Percentiles rank a stretch among this genome's conserved stretches.
Conservation (phyloP, 2,888 invertebrate genomes). For the Drosophila anomalata region DNA sequence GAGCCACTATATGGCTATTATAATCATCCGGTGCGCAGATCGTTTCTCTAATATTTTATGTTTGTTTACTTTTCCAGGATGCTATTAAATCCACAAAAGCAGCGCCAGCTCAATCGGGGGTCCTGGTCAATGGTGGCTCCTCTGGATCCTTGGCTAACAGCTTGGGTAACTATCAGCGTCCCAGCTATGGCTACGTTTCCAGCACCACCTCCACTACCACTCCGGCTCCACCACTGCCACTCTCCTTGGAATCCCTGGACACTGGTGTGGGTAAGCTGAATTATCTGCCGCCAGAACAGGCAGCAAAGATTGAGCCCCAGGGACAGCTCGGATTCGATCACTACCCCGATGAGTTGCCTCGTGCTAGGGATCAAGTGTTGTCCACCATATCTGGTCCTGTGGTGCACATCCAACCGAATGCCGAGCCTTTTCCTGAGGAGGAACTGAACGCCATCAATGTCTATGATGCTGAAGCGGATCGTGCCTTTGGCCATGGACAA, state of each 20-base stretch:
- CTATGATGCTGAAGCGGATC: conserved; percentile 67
- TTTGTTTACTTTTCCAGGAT: conserved; percentile 84
- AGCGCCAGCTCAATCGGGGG: conserved; percentile 88
- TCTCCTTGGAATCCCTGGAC: conserved; percentile 46
- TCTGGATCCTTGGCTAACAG: conserved; percentile 72
- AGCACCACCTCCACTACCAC: conserved; percentile 67
- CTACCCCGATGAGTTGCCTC: conserved; percentile 80
- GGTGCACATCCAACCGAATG: conserved; percentile 77
- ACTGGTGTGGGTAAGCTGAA: conserved; percentile 72
- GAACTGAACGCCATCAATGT: conserved; percentile 62
- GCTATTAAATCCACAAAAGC: conserved; percentile 90
- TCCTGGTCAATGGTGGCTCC: conserved; percentile 83
- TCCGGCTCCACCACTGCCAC: conserved; percentile 43
- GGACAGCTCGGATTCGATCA: conserved; percentile 82
- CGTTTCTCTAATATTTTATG: background rate
- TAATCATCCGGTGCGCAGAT: background rate
- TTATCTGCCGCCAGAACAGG: conserved; percentile 80
- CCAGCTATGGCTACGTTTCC: conserved; percentile 53
- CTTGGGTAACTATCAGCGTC: conserved; percentile 49
- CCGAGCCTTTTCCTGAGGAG: conserved; percentile 70
- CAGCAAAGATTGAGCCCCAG: conserved; percentile 82
- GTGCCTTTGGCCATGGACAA: conserved; percentile 54
- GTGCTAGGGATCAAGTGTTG: conserved; percentile 50
- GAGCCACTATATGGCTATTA: background rate
- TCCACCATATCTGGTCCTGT: conserved; percentile 27